A percentile compares a stretch with the other conserved stretches of the same genome.
Conservation (phyloP, 2,888 invertebrate genomes). For the Acanthosepion pharaonis region DNA sequence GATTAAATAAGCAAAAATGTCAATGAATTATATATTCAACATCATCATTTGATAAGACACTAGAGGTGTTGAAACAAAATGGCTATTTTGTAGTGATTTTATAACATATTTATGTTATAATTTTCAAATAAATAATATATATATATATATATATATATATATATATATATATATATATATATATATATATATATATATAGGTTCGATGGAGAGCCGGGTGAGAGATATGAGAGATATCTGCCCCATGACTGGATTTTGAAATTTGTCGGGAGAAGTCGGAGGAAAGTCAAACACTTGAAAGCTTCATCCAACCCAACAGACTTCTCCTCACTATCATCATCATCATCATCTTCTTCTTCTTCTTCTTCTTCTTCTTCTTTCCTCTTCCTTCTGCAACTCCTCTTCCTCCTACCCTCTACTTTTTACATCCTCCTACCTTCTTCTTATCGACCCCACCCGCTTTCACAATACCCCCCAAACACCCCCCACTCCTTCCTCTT, state of each 20-base stretch:
- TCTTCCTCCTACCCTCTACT: background rate
- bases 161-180: no score
- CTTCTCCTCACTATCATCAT: background rate
- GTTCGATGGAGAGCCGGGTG: background rate
- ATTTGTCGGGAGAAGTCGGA: background rate
- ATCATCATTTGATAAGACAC: no score
- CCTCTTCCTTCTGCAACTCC: background rate
- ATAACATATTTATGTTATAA: no score
- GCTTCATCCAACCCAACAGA: background rate
- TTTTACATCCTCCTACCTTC: background rate
- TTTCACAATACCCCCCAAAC: background rate
- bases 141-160: no score
- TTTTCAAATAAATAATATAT: no score
- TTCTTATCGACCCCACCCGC: background rate
- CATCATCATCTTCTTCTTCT: background rate
- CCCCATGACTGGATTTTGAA: conserved; percentile 7
- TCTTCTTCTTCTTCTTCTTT: background rate
- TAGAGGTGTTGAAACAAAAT: no score
- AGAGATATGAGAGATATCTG: conserved; percentile 4
- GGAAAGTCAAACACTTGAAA: background rate
- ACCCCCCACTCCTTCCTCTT: background rate
- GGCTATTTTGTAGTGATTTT: no score
- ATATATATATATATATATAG: no score
- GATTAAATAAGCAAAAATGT: background rate
- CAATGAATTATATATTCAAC: no score